Base-by-base conservation (phyloP, 1,140 invertebrate genomes). In the Paralvinella palmiformis region DNA sequence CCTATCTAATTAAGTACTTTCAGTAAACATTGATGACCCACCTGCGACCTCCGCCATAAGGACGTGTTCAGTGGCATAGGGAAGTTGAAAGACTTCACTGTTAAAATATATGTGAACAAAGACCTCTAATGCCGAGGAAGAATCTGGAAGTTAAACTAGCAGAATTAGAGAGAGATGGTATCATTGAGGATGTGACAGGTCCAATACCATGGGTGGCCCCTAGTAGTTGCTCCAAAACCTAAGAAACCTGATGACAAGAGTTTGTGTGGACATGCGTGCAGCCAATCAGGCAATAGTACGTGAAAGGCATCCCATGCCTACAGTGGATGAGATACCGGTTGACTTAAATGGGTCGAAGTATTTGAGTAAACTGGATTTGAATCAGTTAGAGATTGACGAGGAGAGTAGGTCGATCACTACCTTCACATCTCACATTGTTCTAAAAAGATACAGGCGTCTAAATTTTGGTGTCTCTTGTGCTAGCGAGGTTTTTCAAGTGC, bases 171-270 rank as follows among this genome's bases (percentile, higher is more conserved):
- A 27, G 62, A 45, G 29, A 59, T 35, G 63, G 62, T 37, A 53
- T 70, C 64, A 63, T 70, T 44, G 63, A 70, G 31, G 35, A 44
- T 22, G n/a, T 67, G 15, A 50, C 52, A 15, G 69, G 64, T 17
- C 68, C 68, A 17, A 70, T 68, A 29, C 68, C 68, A 24, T 70
- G 64, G 69, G 64, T 67, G 7, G 70, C 69, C 1, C 68, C 69
- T 20, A 59, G 69, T 70, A 33, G 57, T 60, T 5, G 37, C 57
- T 2, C 67, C 67, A 29, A 62, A 63, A 32, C 37, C 61, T 17
- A 17, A 33, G 20, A 57, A 48, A 20, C n/a, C 33, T 7, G 63
- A 33, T 55, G 63, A 69, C 32, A 62, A 20, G 53, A 6, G 6
- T 56, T 6, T 56, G 53, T 22, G 53, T 56, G 7, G 1, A 56